phyloP scores from a whole-genome alignment of 30 jellyfish, hydroid and myxozoan species.

The Pelagia noctiluca region DNA sequence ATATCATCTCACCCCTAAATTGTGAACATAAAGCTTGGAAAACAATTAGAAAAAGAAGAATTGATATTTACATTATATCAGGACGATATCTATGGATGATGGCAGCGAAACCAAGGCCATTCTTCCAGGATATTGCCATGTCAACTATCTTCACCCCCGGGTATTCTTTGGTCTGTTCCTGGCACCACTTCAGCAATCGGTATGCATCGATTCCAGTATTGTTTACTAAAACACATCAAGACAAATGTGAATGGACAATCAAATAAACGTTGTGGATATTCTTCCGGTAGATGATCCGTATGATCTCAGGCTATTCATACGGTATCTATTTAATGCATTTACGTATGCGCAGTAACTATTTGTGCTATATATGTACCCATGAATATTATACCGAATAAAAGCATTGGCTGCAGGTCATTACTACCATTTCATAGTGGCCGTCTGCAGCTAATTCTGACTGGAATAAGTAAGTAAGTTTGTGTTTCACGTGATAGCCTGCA shows the following conservation, averaged over 20 bases:
- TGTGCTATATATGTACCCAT: too few species aligned
- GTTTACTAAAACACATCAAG: neutral
- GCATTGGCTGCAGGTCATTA: too few species aligned
- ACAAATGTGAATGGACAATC: neutral
- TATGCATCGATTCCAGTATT: slow-evolving; percentile 76
- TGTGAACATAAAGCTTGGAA: neutral
- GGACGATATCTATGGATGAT: slow-evolving; percentile 89
- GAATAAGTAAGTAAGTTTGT: too few species aligned
- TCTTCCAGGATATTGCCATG: slow-evolving; percentile 85
- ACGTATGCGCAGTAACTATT: too few species aligned
- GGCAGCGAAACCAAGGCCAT: slow-evolving; percentile 94
- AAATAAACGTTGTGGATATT: too few species aligned
- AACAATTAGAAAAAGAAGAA: neutral
- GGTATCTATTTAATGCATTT: too few species aligned
- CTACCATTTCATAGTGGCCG: too few species aligned
- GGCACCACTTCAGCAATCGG: slow-evolving; percentile 84
- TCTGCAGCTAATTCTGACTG: too few species aligned
- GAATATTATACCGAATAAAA: too few species aligned
- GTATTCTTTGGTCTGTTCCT: slow-evolving; percentile 81
- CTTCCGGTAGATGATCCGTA: too few species aligned
- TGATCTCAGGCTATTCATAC: too few species aligned
- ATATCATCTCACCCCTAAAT: slow-evolving; percentile 2
- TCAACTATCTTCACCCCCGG: slow-evolving; percentile 73
- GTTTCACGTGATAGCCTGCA: too few species aligned
- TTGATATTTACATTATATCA: slow-evolving; percentile 69